Conservation (phyloP, 2,113 vertebrate species). For the Lepisosteus osseus region DNA sequence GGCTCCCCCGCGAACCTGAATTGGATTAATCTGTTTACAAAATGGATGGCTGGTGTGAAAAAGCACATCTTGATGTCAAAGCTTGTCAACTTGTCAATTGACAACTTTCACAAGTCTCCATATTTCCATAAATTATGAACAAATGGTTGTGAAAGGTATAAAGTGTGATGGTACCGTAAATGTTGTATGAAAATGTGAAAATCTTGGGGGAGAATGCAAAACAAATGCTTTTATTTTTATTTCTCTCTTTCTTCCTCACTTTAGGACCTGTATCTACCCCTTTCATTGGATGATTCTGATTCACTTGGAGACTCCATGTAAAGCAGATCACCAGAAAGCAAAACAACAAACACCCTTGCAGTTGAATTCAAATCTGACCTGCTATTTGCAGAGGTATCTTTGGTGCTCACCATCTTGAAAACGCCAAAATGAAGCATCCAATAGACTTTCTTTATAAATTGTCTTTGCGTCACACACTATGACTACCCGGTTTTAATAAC, state of each 20-base stretch:
- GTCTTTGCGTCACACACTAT: conserved; percentile 23
- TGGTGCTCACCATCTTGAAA: conserved; percentile 23
- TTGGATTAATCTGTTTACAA: no score
- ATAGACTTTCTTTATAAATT: conserved; percentile 30
- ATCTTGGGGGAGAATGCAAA: no score
- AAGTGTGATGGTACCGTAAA: no score
- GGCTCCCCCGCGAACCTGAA: no score
- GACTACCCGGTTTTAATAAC: conserved; percentile 33
- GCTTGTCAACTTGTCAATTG: no score
- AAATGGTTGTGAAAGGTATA: no score
- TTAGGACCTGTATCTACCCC: conserved; percentile 93
- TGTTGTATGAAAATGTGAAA: no score
- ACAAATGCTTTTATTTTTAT: no score
- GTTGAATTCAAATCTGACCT: conserved; percentile 29
- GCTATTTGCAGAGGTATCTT: conserved; percentile 39
- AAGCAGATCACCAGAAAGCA: conserved; percentile 37
- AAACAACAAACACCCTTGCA: background rate
- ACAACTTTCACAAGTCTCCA: no score
- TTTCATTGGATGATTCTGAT: conserved; percentile 95
- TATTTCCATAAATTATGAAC: no score
- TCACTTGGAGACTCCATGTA: conserved; percentile 95
- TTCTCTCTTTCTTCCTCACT: conserved; percentile 30
- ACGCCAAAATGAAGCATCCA: conserved; percentile 31
- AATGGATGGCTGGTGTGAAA: no score
- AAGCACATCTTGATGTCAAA: no score